Base-by-base conservation (phyloP, 2,888 invertebrate genomes). In the Yponomeuta malinellus region DNA sequence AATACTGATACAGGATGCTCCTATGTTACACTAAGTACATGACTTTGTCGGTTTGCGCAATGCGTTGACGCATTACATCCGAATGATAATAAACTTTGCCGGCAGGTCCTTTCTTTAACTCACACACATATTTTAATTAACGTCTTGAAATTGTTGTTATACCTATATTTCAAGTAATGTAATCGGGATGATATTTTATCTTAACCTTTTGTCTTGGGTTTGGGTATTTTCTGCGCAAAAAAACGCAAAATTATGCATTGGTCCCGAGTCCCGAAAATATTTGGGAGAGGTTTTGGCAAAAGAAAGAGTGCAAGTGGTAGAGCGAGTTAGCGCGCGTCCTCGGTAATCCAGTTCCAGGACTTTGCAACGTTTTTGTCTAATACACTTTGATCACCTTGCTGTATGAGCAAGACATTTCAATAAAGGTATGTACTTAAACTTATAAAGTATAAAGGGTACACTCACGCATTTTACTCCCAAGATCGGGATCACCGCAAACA, bases 1-100 rank as follows among this genome's bases (percentile, higher is more conserved):
- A 59, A 59, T 59, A 65, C 65, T 65, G 33, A 29, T 29, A 37
- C 67, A 67, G 67, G 67, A 67, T 67, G 67, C 43, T 33, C 15
- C 89, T 89, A 79, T 87, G 87, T 89, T 89, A 88, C 87, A 88
- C 72, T 29, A 74, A 74, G 37, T 69, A 67, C 37, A 67, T 15
- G 1, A 69, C 63, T n/a, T 52, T 70, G 77, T 78, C 78, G 74
- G 85, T 88, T 90, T 90, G 89, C 89, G 88, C 89, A 91, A 90
- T 82, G 83, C 84, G 8, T 33, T 69, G 89, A 82, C 87, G 81
- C 80, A 77, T 81, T 83, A 87, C 90, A 90, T 92, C 90, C 90
- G 91, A 90, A 78, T 79, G 74, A 77, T 83, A 90, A 91, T 91
- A 91, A 91, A 90, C 86, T 90, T 91, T 91, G 91, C 90, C 90